phyloP scores from a whole-genome alignment of 2,888 invertebrate species.

The Schizaphis graminum region DNA sequence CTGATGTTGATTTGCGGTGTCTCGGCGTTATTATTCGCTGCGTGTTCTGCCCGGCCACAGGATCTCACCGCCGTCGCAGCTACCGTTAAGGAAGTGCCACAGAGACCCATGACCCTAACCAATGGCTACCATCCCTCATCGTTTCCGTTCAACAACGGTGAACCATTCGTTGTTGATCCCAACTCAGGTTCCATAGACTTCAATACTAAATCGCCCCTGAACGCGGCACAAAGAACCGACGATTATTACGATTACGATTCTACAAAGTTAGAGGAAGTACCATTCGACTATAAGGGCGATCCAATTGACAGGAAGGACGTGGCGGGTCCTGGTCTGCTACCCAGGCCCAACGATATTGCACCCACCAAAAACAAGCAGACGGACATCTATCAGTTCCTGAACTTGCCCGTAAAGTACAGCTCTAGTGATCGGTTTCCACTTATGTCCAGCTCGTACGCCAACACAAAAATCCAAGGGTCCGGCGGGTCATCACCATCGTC shows the following conservation, averaged over 20 bases:
- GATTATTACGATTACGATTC: conserved; percentile 70
- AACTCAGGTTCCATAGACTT: conserved; percentile 79
- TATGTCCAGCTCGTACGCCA: conserved; percentile 81
- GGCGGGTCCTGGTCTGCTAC: conserved; percentile 69
- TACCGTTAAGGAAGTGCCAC: conserved; percentile 26
- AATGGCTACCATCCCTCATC: conserved; percentile 48
- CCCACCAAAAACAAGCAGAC: conserved; percentile 70
- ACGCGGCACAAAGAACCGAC: conserved; percentile 63
- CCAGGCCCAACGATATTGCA: conserved; percentile 75
- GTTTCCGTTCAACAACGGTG: conserved; percentile 79
- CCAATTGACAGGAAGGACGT: conserved; percentile 73
- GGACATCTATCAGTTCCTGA: conserved; percentile 79
- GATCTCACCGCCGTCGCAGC: background rate
- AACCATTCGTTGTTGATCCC: conserved; percentile 79
- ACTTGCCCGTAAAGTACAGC: conserved; percentile 79
- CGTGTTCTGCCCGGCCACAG: background rate
- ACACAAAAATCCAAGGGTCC: conserved; percentile 78
- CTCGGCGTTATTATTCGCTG: background rate
- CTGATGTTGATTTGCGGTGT: background rate
- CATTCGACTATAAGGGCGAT: conserved; percentile 70
- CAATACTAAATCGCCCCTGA: conserved; percentile 73
- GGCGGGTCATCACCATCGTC: conserved; percentile 67
- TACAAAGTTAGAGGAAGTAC: conserved; percentile 67
- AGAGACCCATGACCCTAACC: conserved; percentile 46
- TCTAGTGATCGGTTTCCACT: conserved; percentile 78